Evolutionary conservation across 2,888 invertebrate genomes (phyloP), one percentile per base, ranked within the genome.

Genomic region (Folsomia candida): DNA sequence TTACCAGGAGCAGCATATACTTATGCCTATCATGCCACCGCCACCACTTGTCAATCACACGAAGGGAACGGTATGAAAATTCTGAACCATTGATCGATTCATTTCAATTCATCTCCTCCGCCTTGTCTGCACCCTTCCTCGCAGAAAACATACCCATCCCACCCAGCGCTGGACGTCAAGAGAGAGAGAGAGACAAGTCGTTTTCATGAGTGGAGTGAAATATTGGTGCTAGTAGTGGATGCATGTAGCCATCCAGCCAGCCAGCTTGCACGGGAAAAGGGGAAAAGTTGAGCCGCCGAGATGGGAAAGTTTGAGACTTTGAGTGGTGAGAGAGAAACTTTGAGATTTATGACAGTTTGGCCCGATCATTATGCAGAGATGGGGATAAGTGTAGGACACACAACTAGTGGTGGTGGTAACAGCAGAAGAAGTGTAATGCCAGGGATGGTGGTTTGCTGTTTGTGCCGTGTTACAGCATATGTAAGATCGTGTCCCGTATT

Each of bases 1-100:
- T 71, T 71, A 70, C 61, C 29, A 14, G 28, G 28, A 27, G 14
- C 37, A 71, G 59, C 68, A n/a, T n/a, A n/a, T n/a, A 37, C 37
- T 37, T 37, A 4, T 37, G 4, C 37, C 37, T 9, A 37, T 14
- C 37, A 37, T 14, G 4, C 6, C 37, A 9, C 37, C 37, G 37
- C 6, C 37, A 37, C 37, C 4, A 37, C 37, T 37, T 37, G 37
- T 37, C 37, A 37, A 37, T 37, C 37, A 37, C 14, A 4, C 14
- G 37, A 37, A 37, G 14, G 4, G 37, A 37, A 37, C 6, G 37
- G 37, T 37, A 37, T 37, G 37, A 37, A 37, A 37, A 37, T 37
- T 37, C 37, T n/a, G n/a, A 37, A 37, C 6, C 37, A 37, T 37
- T 37, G 37, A 37, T 37, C 37, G 37, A 37, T 37, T 37, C 37